Evolutionary conservation across 2,888 invertebrate genomes (phyloP), one percentile per base, ranked within the genome.

Genomic region (Lordiphosa andalusiaca): DNA sequence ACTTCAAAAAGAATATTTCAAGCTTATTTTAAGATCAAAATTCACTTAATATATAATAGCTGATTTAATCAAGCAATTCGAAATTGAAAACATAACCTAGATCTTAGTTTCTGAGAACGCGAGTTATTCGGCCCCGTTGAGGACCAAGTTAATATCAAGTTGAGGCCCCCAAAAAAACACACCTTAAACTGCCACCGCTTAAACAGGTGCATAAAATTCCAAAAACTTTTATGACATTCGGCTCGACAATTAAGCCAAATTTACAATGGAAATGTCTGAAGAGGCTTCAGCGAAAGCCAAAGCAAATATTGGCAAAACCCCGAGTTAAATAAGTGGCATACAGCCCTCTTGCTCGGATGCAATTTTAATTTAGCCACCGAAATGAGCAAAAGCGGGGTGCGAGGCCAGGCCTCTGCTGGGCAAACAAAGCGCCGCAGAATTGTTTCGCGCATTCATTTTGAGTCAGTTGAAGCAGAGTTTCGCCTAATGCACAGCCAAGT

Each of bases 281-380:
- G 49, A 10, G 30, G 37, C 49, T 61, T 61, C 35, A 50, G 49
- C 25, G 54, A 61, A 63, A 51, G 55, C 54, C 38, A 53, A 51
- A 57, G 50, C 52, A 65, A 53, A 65, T 58, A 53, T 64, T 65
- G 52, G 52, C 35, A 41, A 37, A 61, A 59, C 49, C 62, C 53
- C 49, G 54, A 61, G 62, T 53, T 62, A 61, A 54, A 62, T 44
- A 54, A 62, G 49, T 36, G 10, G 48, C 36, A 9, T 38, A 23
- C 44, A 19, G 53, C 53, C 53, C 69, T 67, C 68, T 76, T 76
- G 76, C 60, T 36, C 57, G 71, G 65, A 63, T 73, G 77, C 83
- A 71, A 83, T 80, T 83, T 81, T 83, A 80, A 81, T 81, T 74
- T 81, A 51, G 69, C 50, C 59, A 63, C 23, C 78, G 51, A 78